Conservation (phyloP, 1,140 invertebrate genomes). For the Aethina tumida region DNA sequence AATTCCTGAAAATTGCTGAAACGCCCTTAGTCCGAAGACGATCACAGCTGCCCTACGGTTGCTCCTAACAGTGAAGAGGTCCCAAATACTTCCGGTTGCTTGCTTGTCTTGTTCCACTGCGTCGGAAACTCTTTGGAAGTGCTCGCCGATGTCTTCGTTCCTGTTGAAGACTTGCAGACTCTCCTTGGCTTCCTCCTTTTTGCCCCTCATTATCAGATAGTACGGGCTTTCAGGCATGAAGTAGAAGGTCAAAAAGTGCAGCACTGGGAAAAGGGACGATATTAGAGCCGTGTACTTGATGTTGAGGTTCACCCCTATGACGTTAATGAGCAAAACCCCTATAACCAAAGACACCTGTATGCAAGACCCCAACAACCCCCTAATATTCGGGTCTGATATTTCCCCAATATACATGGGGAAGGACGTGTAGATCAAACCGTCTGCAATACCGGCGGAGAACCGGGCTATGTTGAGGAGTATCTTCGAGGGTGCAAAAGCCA, state of each 20-base stretch:
- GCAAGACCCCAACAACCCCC: conserved; percentile 40
- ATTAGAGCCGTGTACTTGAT: no score
- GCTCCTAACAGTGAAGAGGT: conserved; percentile 43
- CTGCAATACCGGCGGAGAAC: conserved; percentile 48
- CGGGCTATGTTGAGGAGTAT: conserved; percentile 28
- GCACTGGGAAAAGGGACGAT: no score
- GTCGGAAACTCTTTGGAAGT: no score
- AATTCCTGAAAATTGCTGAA: conserved; percentile 66
- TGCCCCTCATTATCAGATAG: conserved; percentile 22
- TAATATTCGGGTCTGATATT: conserved; percentile 52
- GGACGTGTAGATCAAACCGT: conserved; percentile 52
- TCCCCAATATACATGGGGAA: conserved; percentile 56
- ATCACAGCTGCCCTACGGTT: conserved; percentile 56
- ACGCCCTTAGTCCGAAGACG: conserved; percentile 52
- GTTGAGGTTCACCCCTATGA: no score
- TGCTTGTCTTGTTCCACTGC: conserved; percentile 36
- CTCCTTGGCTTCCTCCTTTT: conserved; percentile 15
- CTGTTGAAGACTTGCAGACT: no score
- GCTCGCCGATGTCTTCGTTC: no score
- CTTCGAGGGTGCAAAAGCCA: conserved; percentile 41
- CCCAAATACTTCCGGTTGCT: conserved; percentile 41
- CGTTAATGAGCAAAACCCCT: conserved; percentile 57
- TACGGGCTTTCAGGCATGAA: conserved; percentile 29
- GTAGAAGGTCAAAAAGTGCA: conserved; percentile 33
- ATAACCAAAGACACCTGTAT: conserved; percentile 35